Evolutionary conservation across 2,888 invertebrate genomes (phyloP).

Genomic region (Timema cristinae): DNA sequence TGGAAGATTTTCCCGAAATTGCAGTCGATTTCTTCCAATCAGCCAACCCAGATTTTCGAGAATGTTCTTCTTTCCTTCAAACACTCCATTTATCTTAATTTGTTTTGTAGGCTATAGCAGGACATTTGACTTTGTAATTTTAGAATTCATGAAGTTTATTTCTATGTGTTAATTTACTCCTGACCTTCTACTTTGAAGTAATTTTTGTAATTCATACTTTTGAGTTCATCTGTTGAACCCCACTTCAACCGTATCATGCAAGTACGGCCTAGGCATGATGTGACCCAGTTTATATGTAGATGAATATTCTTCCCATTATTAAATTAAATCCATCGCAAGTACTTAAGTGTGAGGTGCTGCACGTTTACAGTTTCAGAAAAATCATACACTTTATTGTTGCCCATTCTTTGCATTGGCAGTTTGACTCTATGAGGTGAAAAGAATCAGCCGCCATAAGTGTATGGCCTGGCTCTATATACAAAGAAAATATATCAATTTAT

Average conservation of each 20-base stretch:
- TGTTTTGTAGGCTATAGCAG: neutral
- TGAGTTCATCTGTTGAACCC: neutral
- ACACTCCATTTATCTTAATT: neutral
- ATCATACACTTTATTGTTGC: neutral
- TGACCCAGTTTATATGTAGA: constrained; percentile 11
- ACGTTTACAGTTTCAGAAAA: neutral
- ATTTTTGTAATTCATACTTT: neutral
- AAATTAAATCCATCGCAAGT: neutral
- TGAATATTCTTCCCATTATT: constrained; percentile 7
- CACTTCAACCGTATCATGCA: constrained; percentile 12
- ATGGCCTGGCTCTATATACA: constrained; percentile 16
- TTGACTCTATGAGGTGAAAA: constrained; percentile 18
- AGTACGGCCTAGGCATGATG: neutral
- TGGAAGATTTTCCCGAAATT: constrained; percentile 8
- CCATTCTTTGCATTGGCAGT: constrained; percentile 10
- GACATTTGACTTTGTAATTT: neutral
- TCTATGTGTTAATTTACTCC: neutral
- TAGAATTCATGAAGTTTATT: neutral
- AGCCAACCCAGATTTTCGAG: neutral
- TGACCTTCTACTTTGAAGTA: constrained; percentile 1
- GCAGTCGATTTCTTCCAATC: neutral
- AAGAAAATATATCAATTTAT: constrained; percentile 17
- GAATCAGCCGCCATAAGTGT: constrained; percentile 20
- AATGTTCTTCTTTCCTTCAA: constrained; percentile 10
- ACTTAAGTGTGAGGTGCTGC: constrained; percentile 3